Evolutionary conservation across 2,797 vertebrate species (phyloP).

Genomic region (Sebastes minor): DNA sequence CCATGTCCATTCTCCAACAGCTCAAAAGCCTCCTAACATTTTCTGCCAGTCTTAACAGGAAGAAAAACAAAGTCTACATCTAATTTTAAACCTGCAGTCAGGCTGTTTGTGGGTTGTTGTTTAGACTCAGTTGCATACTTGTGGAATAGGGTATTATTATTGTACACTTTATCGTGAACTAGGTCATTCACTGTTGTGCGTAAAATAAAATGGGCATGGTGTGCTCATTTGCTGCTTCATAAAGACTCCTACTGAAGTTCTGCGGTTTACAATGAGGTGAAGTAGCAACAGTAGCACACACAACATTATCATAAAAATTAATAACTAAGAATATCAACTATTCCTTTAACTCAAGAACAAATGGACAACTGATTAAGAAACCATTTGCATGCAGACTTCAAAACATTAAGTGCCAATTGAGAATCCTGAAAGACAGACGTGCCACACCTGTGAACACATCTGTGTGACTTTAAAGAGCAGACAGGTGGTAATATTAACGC

Average conservation of each 20-base stretch:
- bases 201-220: slow-evolving; percentile 51
- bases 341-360: not conserved
- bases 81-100: slow-evolving; percentile 68
- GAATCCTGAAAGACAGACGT: not conserved
- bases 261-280: slow-evolving; percentile 33
- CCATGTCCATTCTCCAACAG: not conserved
- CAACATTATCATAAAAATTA: not conserved
- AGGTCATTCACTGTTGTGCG: slow-evolving; percentile 51
- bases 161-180: slow-evolving; percentile 65
- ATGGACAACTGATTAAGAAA: not conserved
- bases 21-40: not conserved
- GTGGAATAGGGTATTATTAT: slow-evolving; percentile 66
- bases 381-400: not conserved
- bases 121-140: slow-evolving; percentile 67
- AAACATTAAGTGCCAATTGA: not conserved
- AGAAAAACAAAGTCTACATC: slow-evolving; percentile 54
- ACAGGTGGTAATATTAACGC: not conserved
- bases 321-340: not conserved
- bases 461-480: not conserved
- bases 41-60: slow-evolving; percentile 16
- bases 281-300: slow-evolving; percentile 10
- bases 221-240: slow-evolving; percentile 36
- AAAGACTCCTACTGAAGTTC: slow-evolving; percentile 33
- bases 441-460: not conserved
- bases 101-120: slow-evolving; percentile 68